Percentiles rank a stretch among this genome's conserved stretches.
Conservation (phyloP, 2,888 invertebrate species). For the Lasioglossum oenotherae region DNA sequence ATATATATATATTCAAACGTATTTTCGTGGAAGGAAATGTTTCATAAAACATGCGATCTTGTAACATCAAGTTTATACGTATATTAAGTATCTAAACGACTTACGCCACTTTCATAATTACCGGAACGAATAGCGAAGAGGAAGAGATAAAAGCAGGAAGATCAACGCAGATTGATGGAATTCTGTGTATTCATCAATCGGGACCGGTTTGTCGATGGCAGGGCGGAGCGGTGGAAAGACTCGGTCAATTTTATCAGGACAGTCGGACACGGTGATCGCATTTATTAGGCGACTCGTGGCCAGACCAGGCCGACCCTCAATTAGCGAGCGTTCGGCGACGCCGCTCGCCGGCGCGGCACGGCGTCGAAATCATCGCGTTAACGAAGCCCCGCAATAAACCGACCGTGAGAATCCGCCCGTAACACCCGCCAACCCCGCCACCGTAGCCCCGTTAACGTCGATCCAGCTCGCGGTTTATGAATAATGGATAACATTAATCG, state of each 20-base stretch:
- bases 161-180: background rate
- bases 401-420: conserved; percentile 72
- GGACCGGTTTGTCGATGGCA: background rate
- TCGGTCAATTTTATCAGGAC: conserved; percentile 4
- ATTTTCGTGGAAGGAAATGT: background rate
- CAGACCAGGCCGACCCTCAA: conserved; percentile 59
- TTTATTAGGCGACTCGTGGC: conserved; percentile 29
- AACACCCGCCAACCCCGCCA: conserved; percentile 23
- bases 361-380: conserved; percentile 69
- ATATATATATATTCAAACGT: background rate
- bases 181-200: background rate
- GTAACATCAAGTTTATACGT: too few relatives aligned
- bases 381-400: conserved; percentile 73
- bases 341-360: conserved; percentile 24
- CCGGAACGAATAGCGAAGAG: too few relatives aligned
- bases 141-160: too few relatives aligned
- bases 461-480: conserved; percentile 74
- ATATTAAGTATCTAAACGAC: too few relatives aligned
- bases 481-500: conserved; percentile 77
- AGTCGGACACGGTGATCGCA: conserved; percentile 36
- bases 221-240: background rate
- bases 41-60: background rate
- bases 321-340: conserved; percentile 36
- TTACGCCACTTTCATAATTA: too few relatives aligned
- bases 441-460: conserved; percentile 44